phyloP scores from a whole-genome alignment of 2,113 vertebrate genomes.

The Lophius piscatorius region DNA sequence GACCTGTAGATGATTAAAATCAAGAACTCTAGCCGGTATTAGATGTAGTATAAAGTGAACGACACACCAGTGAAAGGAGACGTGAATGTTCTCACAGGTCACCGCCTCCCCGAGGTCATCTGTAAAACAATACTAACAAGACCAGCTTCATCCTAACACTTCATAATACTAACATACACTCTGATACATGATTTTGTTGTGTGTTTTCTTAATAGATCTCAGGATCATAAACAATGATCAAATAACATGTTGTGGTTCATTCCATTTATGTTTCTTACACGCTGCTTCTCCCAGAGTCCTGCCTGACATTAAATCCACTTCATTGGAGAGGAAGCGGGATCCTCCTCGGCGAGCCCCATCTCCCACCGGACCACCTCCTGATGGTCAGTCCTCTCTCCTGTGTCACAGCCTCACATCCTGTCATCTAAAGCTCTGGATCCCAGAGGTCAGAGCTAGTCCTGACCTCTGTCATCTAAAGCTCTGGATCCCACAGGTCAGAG shows the following conservation, averaged over 20 bases:
- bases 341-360: constrained; percentile 34
- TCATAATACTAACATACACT: constrained; percentile 13
- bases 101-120: background rate
- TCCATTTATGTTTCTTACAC: background rate
- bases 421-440: background rate
- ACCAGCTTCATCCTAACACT: no score
- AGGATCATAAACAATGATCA: no score
- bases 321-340: constrained; percentile 43
- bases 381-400: constrained; percentile 55
- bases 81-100: background rate
- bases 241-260: background rate
- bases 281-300: constrained; percentile 53
- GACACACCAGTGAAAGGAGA: no score
- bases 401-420: background rate
- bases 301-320: constrained; percentile 34
- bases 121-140: background rate
- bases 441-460: background rate
- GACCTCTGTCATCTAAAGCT: background rate
- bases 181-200: background rate
- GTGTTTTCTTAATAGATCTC: background rate
- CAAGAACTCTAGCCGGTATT: background rate
- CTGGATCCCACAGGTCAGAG: background rate
- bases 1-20: background rate
- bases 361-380: constrained; percentile 53
- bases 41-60: no score